These are phyloP conservation scores for Megaceryle maxima DNA, from an alignment of 2,113 vertebrate species.

Conservation along the genomic window DNA sequence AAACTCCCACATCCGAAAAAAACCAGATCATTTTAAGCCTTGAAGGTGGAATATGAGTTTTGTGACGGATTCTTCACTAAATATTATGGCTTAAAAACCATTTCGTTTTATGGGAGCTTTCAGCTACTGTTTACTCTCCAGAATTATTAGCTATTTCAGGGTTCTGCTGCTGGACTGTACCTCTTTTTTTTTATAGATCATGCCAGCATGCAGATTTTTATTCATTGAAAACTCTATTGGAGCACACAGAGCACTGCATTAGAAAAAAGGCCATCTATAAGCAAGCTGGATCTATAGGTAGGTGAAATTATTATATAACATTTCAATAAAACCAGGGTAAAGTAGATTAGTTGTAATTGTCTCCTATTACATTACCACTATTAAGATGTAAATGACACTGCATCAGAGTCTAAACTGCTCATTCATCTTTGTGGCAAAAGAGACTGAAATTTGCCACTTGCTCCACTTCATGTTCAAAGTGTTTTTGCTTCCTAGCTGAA, in stretches of 20 bases:
- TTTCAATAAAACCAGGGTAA: slow-evolving; percentile 25
- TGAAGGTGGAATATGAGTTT: not conserved
- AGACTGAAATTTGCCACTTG: not conserved
- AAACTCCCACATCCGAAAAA: not conserved
- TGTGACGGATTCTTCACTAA: not conserved
- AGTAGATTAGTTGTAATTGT: slow-evolving; percentile 12
- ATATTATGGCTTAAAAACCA: not conserved
- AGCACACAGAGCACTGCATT: not conserved
- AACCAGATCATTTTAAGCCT: not conserved
- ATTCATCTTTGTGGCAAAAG: not conserved
- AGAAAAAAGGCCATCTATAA: not conserved
- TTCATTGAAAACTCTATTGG: not conserved
- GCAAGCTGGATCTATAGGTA: not conserved
- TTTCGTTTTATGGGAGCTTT: not conserved
- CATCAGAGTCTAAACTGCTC: not conserved
- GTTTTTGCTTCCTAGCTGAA: not conserved
- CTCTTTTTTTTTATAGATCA: slow-evolving; percentile 15
- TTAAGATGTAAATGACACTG: not conserved
- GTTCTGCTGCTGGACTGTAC: not conserved
- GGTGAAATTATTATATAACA: not conserved
- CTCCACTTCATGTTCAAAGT: not conserved
- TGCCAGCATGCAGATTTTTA: slow-evolving; percentile 10
- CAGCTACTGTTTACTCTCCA: not conserved
- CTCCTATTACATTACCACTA: not conserved
- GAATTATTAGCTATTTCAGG: slow-evolving; percentile 27